phyloP scores from a whole-genome alignment of 1,140 invertebrate species.

The Drosophila kohkoa region DNA sequence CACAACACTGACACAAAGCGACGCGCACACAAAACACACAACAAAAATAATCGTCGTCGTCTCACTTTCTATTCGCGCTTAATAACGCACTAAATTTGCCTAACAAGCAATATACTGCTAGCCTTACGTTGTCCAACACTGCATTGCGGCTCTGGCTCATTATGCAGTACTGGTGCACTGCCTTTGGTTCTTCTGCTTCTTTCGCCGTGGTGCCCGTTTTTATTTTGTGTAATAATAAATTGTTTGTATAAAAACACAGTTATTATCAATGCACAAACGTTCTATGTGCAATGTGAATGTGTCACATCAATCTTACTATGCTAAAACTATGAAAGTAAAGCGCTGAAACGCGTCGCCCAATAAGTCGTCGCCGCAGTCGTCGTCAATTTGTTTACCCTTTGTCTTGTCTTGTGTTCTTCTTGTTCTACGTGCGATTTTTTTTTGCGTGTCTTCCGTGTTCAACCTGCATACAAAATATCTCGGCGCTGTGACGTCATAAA shows the following conservation, averaged over 20 bases:
- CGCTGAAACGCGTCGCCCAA: conserved; percentile 29
- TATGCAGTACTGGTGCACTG: conserved; percentile 37
- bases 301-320: conserved; percentile 51
- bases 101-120: background rate
- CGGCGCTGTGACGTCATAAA: conserved; percentile 33
- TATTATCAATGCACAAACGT: conserved; percentile 44
- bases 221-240: conserved; percentile 57
- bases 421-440: conserved; percentile 53
- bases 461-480: conserved; percentile 52
- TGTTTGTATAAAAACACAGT: conserved; percentile 56
- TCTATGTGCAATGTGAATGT: conserved; percentile 22
- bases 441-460: conserved; percentile 54
- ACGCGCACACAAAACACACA: conserved; percentile 67
- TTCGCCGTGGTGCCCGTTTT: conserved; percentile 60
- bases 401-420: conserved; percentile 57
- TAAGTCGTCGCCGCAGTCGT: conserved; percentile 29
- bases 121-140: conserved; percentile 15
- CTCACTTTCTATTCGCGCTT: conserved; percentile 63
- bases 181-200: conserved; percentile 52
- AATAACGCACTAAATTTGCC: conserved; percentile 40
- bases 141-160: background rate
- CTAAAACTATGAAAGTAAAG: conserved; percentile 65
- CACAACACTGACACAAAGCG: conserved; percentile 34
- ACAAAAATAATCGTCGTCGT: conserved; percentile 39
- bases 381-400: conserved; percentile 74